Conservation (phyloP, 2,113 vertebrate species). For the Centropristis striata region DNA sequence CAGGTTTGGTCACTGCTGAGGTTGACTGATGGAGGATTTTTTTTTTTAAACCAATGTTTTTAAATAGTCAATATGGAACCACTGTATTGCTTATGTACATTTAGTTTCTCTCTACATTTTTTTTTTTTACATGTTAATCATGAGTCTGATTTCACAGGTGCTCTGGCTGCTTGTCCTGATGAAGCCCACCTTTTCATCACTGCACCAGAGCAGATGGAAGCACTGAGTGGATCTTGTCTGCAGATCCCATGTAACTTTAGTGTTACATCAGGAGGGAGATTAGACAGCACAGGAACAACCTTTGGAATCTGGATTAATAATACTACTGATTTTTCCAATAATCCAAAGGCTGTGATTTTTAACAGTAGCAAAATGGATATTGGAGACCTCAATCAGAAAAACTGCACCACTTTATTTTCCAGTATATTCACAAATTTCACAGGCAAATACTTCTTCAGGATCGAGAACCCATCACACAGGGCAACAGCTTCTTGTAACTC, state of each 20-base stretch:
- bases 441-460: constrained; percentile 63
- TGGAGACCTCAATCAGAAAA: constrained; percentile 55
- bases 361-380: background rate
- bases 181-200: accelerated
- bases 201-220: constrained; percentile 16
- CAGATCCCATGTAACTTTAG: constrained; percentile 65
- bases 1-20: too few relatives aligned
- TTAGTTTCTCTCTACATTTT: background rate
- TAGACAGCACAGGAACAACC: accelerated
- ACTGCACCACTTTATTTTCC: constrained; percentile 72
- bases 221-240: constrained; percentile 65
- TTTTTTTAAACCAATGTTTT: too few relatives aligned
- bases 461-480: accelerated
- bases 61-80: too few relatives aligned
- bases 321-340: accelerated
- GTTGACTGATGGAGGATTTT: too few relatives aligned
- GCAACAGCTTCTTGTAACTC: background rate
- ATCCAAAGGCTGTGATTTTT: background rate
- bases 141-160: constrained; percentile 31
- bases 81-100: too few relatives aligned
- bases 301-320: constrained; percentile 57
- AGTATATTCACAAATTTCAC: background rate
- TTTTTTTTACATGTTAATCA: background rate
- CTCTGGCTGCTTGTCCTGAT: accelerated
- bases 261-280: accelerated